Evolutionary conservation across 2,797 vertebrate species (phyloP), one percentile per base, ranked within the genome.

Genomic region (Channa striata): DNA sequence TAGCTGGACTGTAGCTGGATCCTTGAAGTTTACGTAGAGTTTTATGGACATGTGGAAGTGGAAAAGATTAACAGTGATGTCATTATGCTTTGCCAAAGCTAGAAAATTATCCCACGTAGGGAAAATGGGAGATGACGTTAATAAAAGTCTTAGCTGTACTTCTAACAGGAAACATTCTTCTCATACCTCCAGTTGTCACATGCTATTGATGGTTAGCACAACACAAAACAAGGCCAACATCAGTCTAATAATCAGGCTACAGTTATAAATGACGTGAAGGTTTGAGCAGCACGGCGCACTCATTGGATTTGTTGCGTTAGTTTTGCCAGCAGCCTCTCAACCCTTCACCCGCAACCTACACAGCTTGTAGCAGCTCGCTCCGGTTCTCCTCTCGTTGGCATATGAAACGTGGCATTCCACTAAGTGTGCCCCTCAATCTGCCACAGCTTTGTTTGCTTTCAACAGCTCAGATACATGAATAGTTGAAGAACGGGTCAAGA

Each of bases 401-500:
- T 5, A 10, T 46, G 58, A 68, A 80, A 64, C 59, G 14, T 5
- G 48, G 33, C 11, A 0, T 70, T 73, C 57, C 8, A 8, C 56
- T 10, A 46, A 74, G 65, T 2, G 0, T 9, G 5, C 42, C 65
- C 30, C 6, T 76, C 75, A 44, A 58, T 60, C 72, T 65, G 66
- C 23, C 3, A 0, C 7, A 20, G 53, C 69, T 60, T 70, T 40
- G 53, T 49, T 69, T 19, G 57, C 49, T 63, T 81, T 51, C 36
- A 72, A 74, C 80, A 82, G 68, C 77, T 50, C 65, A 70, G 72
- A 72, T 62, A 54, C 19, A 40, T 40, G 43, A 59, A 56, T 60
- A 63, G 67, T 69, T 46, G 59, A 68, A 66, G 56, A 69, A 74
- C n/a, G 1, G 59, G 59, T 72, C 69, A 36, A n/a, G n/a, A n/a